phyloP scores from a whole-genome alignment of 2,797 vertebrate genomes.

The Myoxocephalus aenaeus region DNA sequence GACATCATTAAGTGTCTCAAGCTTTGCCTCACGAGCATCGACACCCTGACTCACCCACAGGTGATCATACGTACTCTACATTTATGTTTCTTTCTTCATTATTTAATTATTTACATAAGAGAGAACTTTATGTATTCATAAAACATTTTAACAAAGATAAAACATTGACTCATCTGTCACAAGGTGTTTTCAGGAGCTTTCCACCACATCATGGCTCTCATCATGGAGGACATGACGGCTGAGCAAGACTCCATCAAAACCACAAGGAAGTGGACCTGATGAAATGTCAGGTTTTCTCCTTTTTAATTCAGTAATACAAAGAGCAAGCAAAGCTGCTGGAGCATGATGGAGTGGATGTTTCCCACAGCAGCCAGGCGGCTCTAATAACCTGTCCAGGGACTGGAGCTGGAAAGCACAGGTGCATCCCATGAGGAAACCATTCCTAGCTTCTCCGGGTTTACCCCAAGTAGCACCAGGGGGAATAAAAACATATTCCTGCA shows the following conservation, averaged over 20 bases:
- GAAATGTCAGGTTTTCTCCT: background rate
- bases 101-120: background rate
- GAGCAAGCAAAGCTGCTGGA: slow-evolving; percentile 7
- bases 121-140: background rate
- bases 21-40: background rate
- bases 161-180: background rate
- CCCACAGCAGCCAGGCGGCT: slow-evolving; percentile 33
- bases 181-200: background rate
- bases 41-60: background rate
- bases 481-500: background rate
- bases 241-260: background rate
- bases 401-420: slow-evolving; percentile 23
- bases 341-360: slow-evolving; percentile 28
- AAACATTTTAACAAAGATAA: background rate
- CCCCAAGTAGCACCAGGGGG: background rate
- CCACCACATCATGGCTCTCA: background rate
- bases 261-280: background rate
- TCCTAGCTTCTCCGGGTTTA: slow-evolving; percentile 30
- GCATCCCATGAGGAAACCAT: slow-evolving; percentile 36
- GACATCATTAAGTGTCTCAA: slow-evolving; percentile 17
- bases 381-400: slow-evolving; percentile 67
- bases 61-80: background rate
- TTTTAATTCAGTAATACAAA: background rate
- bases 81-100: background rate
- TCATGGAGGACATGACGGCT: background rate